These are phyloP conservation scores for Zosterops japonicus DNA, from an alignment of 2,113 vertebrate species.

Conservation along the genomic window DNA sequence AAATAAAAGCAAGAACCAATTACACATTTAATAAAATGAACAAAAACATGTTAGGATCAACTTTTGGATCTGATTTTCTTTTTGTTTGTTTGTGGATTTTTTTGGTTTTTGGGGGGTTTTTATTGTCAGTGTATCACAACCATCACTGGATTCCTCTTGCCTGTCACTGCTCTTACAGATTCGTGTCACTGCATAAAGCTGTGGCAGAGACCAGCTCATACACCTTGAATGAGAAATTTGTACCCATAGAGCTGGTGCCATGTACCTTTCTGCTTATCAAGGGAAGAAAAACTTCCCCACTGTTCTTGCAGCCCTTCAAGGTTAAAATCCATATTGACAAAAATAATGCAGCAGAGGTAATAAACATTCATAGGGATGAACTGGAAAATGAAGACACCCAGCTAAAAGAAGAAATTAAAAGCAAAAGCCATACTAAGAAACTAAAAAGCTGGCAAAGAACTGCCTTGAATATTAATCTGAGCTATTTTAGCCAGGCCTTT, in stretches of 20 bases:
- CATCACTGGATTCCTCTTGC: not conserved
- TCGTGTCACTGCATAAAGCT: not conserved
- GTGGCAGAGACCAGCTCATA: not conserved
- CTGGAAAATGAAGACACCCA: not conserved
- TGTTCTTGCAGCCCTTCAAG: not conserved
- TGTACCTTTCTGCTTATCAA: not conserved
- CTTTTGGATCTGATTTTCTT: not conserved
- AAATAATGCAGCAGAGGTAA: constrained; percentile 1
- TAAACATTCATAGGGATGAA: not conserved
- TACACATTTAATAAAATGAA: not conserved
- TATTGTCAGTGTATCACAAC: not conserved
- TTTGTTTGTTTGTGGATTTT: accelerated
- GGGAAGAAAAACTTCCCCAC: not conserved
- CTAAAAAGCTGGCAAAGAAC: constrained; percentile 14
- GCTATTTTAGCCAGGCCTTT: constrained; percentile 42
- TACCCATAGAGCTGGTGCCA: not conserved
- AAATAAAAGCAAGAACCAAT: constrained; percentile 43
- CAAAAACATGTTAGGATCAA: not conserved
- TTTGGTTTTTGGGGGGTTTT: not conserved
- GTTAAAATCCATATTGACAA: constrained; percentile 1
- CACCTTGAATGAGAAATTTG: not conserved
- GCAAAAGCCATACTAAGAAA: not conserved
- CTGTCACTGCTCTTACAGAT: not conserved
- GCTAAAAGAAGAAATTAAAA: constrained; percentile 40
- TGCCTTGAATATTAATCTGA: constrained; percentile 50